Evolutionary conservation across 2,797 vertebrate species (phyloP).

Genomic region (Alauda arvensis): DNA sequence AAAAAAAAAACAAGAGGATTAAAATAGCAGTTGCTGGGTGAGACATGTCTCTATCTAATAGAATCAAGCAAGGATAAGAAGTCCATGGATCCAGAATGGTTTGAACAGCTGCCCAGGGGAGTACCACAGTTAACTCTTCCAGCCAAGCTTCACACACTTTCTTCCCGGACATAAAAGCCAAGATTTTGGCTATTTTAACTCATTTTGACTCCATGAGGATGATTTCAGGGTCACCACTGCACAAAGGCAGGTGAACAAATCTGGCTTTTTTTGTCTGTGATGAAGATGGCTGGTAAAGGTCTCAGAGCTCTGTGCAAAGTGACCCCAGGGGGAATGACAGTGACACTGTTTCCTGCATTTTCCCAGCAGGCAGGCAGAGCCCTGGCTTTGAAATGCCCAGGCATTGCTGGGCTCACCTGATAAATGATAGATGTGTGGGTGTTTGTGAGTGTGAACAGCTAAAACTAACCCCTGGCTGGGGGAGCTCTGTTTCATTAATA

Average conservation of each 20-base stretch:
- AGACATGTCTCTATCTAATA: background rate
- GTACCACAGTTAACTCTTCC: background rate
- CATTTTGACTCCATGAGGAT: background rate
- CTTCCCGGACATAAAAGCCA: background rate
- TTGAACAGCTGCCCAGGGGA: background rate
- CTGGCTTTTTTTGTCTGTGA: background rate
- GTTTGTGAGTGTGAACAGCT: background rate
- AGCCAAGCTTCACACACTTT: background rate
- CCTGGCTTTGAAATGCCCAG: background rate
- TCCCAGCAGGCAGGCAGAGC: background rate
- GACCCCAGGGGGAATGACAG: background rate
- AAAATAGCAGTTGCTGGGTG: background rate
- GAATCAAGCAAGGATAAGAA: background rate
- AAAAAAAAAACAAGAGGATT: background rate
- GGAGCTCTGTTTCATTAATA: background rate
- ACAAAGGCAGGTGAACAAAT: background rate
- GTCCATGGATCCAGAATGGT: background rate
- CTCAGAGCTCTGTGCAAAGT: background rate
- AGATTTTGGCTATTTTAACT: background rate
- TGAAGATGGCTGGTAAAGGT: background rate
- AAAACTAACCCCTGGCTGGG: background rate
- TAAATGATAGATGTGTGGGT: accelerated
- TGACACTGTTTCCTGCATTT: background rate
- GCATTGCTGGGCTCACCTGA: background rate
- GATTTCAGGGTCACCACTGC: background rate